These are phyloP conservation scores for Ctenopoma kingsleyae DNA, from an alignment of 2,797 vertebrate genomes.

Conservation along the genomic window DNA sequence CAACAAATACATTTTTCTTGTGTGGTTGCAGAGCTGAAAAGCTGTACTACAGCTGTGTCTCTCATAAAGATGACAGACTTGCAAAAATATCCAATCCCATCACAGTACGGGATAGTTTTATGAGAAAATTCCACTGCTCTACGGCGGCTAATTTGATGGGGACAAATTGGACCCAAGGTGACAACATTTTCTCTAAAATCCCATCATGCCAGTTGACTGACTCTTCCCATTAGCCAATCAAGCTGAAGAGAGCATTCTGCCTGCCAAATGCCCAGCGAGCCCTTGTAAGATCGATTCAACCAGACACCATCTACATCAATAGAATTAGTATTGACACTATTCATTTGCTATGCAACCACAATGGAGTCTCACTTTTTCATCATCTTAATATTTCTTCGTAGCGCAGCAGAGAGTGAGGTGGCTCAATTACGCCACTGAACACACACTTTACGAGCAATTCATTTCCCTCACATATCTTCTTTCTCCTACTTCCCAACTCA, in stretches of 20 bases:
- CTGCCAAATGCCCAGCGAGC: conserved; percentile 70
- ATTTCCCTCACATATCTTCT: conserved; percentile 57
- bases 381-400: conserved; percentile 72
- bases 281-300: conserved; percentile 78
- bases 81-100: conserved; percentile 41
- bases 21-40: conserved; percentile 16
- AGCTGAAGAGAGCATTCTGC: conserved; percentile 68
- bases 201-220: conserved; percentile 76
- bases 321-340: conserved; percentile 84
- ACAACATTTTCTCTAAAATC: conserved; percentile 77
- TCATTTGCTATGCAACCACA: conserved; percentile 80
- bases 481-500: conserved; percentile 16
- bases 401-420: conserved; percentile 52
- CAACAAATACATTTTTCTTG: conserved; percentile 13
- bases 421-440: conserved; percentile 69
- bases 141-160: conserved; percentile 64
- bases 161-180: conserved; percentile 76
- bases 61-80: conserved; percentile 47
- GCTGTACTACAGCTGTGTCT: conserved; percentile 29
- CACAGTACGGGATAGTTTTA: conserved; percentile 45
- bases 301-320: conserved; percentile 80
- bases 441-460: conserved; percentile 56
- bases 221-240: conserved; percentile 78
- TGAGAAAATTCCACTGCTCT: conserved; percentile 60
- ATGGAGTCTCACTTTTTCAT: conserved; percentile 76